Evolutionary conservation across 2,113 vertebrate genomes (phyloP).

Genomic region (Sarotherodon lohbergeri): DNA sequence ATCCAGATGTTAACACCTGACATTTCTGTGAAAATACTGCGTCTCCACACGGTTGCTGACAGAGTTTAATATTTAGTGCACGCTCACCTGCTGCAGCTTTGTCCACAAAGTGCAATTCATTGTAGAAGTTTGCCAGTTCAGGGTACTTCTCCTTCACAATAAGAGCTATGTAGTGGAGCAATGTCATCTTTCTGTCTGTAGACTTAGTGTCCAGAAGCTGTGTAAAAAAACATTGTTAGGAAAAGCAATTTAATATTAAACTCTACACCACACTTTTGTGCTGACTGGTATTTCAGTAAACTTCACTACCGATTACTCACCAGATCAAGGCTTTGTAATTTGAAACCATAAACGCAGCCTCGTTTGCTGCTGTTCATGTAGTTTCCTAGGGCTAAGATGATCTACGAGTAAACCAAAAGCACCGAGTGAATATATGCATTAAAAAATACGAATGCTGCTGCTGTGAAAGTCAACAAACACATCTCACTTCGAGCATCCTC

Average conservation of each 20-base stretch:
- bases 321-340: conserved; percentile 86
- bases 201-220: conserved; percentile 98
- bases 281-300: background rate
- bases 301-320: conserved; percentile 43
- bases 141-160: conserved; percentile 92
- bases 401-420: conserved; percentile 63
- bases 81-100: conserved; percentile 89
- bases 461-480: background rate
- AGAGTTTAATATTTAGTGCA: background rate
- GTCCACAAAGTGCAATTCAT: conserved; percentile 93
- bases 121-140: conserved; percentile 88
- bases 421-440: background rate
- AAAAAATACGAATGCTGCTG: background rate
- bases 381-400: conserved; percentile 93
- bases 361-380: conserved; percentile 99
- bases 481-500: conserved; percentile 86
- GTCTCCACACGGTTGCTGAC: accelerated
- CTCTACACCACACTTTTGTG: background rate
- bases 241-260: background rate
- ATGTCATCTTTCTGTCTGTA: conserved; percentile 92
- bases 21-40: background rate
- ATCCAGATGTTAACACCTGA: background rate
- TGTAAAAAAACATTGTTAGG: background rate
- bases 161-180: conserved; percentile 94
- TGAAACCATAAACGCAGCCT: conserved; percentile 93